Evolutionary conservation across 2,797 vertebrate genomes (phyloP).

Genomic region (Anas bahamensis): DNA sequence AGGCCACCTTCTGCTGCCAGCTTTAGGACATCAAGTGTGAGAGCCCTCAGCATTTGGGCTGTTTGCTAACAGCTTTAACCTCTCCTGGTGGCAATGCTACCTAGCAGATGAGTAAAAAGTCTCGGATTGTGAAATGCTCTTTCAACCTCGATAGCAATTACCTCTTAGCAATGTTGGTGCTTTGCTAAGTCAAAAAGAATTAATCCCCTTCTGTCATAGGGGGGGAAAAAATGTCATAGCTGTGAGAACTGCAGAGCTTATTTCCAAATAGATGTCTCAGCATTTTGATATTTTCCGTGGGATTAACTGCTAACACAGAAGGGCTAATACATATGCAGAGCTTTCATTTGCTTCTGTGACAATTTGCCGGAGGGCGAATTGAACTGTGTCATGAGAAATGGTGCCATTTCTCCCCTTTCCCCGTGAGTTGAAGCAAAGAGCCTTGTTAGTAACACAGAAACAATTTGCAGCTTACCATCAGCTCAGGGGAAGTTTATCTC

Average conservation of each 20-base stretch:
- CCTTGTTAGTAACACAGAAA: neutral
- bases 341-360: slow-evolving; percentile 49
- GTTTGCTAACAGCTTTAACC: neutral
- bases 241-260: slow-evolving; percentile 22
- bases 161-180: neutral
- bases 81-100: neutral
- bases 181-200: slow-evolving; percentile 11
- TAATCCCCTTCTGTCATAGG: neutral
- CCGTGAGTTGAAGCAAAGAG: neutral
- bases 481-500: neutral
- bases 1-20: neutral
- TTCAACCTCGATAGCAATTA: neutral
- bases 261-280: slow-evolving; percentile 60
- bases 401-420: neutral
- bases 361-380: neutral
- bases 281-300: slow-evolving; percentile 54
- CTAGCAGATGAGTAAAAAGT: neutral
- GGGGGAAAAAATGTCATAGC: slow-evolving; percentile 9
- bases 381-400: neutral
- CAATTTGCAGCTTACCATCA: neutral
- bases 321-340: slow-evolving; percentile 50
- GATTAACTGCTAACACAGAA: slow-evolving; percentile 55
- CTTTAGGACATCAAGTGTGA: neutral
- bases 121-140: neutral
- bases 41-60: neutral